These are phyloP conservation scores for Austrolebias charrua DNA, from an alignment of 2,797 vertebrate genomes.

Conservation along the genomic window DNA sequence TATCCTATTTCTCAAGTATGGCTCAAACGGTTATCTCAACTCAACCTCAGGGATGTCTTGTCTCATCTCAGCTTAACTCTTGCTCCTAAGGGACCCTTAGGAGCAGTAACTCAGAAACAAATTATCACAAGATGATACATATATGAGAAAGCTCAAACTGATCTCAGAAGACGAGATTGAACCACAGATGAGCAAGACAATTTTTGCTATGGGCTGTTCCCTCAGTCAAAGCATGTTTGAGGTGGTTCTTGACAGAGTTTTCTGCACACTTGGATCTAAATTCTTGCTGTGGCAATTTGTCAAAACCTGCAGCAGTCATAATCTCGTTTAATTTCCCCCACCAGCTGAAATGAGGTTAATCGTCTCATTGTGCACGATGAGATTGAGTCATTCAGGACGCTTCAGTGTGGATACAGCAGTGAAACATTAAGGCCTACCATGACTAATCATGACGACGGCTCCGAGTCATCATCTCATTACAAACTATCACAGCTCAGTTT, in stretches of 20 bases:
- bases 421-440: constrained; percentile 65
- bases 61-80: no score
- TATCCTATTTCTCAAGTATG: no score
- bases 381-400: constrained; percentile 34
- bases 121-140: no score
- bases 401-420: constrained; percentile 38
- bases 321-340: constrained; percentile 25
- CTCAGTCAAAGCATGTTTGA: constrained; percentile 25
- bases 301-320: constrained; percentile 25
- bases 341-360: constrained; percentile 41
- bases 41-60: no score
- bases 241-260: constrained; percentile 14
- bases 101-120: no score
- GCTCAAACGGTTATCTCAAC: no score
- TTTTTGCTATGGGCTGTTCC: no score
- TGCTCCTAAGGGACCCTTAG: no score
- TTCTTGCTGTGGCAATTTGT: constrained; percentile 10
- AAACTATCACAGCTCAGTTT: constrained; percentile 77
- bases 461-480: constrained; percentile 74
- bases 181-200: no score
- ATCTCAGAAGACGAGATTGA: no score
- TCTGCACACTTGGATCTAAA: constrained; percentile 1
- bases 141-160: no score
- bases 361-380: constrained; percentile 28
- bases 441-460: constrained; percentile 68